These are phyloP conservation scores for Bryconaethiops microstoma DNA, from an alignment of 2,797 vertebrate genomes.

Conservation along the genomic window DNA sequence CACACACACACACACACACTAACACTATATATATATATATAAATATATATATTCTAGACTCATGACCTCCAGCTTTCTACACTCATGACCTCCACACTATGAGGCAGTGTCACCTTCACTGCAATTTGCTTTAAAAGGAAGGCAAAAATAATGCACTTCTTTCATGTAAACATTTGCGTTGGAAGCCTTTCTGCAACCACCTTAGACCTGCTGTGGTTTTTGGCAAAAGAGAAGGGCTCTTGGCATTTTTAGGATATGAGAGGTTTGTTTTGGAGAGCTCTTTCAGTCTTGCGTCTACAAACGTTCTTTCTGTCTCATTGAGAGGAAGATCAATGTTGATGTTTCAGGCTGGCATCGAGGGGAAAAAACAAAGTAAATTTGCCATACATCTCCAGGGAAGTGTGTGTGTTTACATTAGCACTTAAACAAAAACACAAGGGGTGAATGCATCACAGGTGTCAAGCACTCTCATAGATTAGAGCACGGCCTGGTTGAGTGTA, in stretches of 20 bases:
- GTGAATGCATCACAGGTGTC: constrained; percentile 37
- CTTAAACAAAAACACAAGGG: constrained; percentile 49
- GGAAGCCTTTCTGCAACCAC: constrained; percentile 54
- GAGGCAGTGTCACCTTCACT: constrained; percentile 47
- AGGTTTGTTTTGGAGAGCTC: constrained; percentile 58
- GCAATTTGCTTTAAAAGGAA: constrained; percentile 47
- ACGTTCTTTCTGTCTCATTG: constrained; percentile 59
- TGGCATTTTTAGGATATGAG: constrained; percentile 63
- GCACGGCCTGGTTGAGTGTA: constrained; percentile 18
- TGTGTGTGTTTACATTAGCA: constrained; percentile 38
- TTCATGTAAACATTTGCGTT: constrained; percentile 61
- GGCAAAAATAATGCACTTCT: constrained; percentile 29
- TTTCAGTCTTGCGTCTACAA: constrained; percentile 59
- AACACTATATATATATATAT: too few species aligned
- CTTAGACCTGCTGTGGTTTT: constrained; percentile 61
- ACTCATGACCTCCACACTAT: constrained; percentile 41
- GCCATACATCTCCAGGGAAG: constrained; percentile 41
- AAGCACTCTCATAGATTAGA: constrained; percentile 29
- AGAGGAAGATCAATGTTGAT: constrained; percentile 58
- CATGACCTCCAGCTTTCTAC: too few species aligned
- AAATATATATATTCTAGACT: too few species aligned
- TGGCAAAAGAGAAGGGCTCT: constrained; percentile 53
- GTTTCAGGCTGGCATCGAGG: constrained; percentile 42
- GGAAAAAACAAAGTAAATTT: constrained; percentile 50
- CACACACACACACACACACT: too few species aligned